Evolutionary conservation across 2,888 invertebrate genomes (phyloP).

Genomic region (Pseudococcus viburni): DNA sequence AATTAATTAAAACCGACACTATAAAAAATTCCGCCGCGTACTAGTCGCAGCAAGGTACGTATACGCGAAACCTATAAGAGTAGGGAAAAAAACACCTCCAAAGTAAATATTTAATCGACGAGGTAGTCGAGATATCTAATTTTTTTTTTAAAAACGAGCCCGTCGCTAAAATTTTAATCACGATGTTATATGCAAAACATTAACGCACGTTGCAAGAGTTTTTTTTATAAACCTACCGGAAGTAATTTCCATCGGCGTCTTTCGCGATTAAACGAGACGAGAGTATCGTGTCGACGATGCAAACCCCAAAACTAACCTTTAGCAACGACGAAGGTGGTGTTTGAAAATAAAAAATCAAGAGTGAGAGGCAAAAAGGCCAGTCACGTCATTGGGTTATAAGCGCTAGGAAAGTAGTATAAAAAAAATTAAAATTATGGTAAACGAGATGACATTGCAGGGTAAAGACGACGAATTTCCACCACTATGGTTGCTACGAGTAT

Average conservation of each 20-base stretch:
- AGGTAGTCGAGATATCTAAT: slow-evolving; percentile 28
- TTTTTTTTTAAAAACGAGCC: not conserved
- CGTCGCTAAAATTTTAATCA: slow-evolving; percentile 34
- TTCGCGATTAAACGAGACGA: slow-evolving; percentile 39
- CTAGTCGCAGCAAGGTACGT: slow-evolving; percentile 1
- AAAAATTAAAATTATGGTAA: slow-evolving; percentile 24
- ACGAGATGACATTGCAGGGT: slow-evolving; percentile 16
- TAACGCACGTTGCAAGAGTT: not conserved
- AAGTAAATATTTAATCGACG: slow-evolving; percentile 28
- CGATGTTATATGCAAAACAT: slow-evolving; percentile 42
- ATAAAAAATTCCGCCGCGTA: not conserved
- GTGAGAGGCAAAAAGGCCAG: not conserved
- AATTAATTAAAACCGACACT: slow-evolving; percentile 15
- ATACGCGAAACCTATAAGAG: not conserved
- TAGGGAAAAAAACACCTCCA: not conserved
- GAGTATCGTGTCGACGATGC: slow-evolving; percentile 12
- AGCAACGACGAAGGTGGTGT: not conserved
- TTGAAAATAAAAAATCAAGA: not conserved
- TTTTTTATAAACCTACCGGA: slow-evolving; percentile 30
- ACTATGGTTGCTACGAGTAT: not conserved
- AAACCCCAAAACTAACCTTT: slow-evolving; percentile 17
- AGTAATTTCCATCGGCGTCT: slow-evolving; percentile 42
- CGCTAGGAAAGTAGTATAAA: not conserved
- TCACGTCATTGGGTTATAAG: slow-evolving; percentile 7
- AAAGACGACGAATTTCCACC: not conserved